Percentiles rank a stretch among this genome's conserved stretches.
These are phyloP conservation scores for Phoxinus dragarum DNA, from an alignment of 2,797 vertebrate genomes.

Conservation along the genomic window DNA sequence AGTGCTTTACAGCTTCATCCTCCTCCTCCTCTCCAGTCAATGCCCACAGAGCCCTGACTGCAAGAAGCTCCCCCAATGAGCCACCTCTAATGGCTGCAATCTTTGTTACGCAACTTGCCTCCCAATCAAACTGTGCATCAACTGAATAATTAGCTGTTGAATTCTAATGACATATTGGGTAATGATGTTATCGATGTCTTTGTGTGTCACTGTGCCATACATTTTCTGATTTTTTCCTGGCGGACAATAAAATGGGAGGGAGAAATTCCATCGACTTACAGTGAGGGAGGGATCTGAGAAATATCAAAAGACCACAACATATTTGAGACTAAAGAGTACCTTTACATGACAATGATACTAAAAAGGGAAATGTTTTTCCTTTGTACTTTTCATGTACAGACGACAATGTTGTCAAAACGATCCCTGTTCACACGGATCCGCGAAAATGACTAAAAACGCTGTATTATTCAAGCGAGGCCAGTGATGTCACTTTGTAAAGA, in stretches of 20 bases:
- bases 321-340: neutral
- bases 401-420: no score
- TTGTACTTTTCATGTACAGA: no score
- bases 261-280: neutral
- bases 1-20: conserved; percentile 14
- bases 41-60: conserved; percentile 28
- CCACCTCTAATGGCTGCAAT: conserved; percentile 23
- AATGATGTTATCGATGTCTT: conserved; percentile 24
- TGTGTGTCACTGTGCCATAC: neutral
- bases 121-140: conserved; percentile 39
- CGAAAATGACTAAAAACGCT: no score
- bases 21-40: neutral
- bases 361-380: no score
- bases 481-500: no score
- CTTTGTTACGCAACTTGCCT: conserved; percentile 15
- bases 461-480: no score
- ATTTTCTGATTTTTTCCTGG: neutral
- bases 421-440: no score
- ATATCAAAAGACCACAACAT: neutral
- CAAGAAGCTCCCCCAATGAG: conserved; percentile 17
- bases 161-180: conserved; percentile 39
- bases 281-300: neutral
- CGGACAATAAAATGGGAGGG: neutral
- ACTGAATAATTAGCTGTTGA: conserved; percentile 43
- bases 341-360: neutral